These are phyloP conservation scores for Liodrosophila aerea DNA, from an alignment of 2,888 invertebrate genomes.

Conservation along the genomic window DNA sequence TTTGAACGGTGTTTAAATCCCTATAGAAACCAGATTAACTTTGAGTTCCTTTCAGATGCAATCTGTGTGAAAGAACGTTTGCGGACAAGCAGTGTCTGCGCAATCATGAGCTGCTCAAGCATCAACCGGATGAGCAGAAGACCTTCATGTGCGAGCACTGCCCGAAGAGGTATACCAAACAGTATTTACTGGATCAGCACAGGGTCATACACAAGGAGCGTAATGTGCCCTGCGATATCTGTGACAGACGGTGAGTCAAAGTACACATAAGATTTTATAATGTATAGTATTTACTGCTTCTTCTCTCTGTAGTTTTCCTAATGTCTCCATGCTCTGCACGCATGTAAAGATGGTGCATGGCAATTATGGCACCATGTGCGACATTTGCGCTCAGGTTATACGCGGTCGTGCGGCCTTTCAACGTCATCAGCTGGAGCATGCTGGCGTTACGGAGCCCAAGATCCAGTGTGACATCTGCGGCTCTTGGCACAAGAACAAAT, in stretches of 20 bases:
- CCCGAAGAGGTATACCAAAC: constrained; percentile 79
- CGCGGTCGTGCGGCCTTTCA: constrained; percentile 80
- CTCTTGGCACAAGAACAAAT: constrained; percentile 81
- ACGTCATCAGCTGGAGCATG: constrained; percentile 79
- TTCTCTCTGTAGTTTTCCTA: constrained; percentile 70
- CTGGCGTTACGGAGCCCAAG: constrained; percentile 76
- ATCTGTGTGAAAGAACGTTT: constrained; percentile 70
- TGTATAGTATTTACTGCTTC: not conserved
- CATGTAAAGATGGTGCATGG: constrained; percentile 76
- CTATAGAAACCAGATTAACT: not conserved
- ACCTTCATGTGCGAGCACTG: constrained; percentile 79
- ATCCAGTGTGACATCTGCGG: constrained; percentile 81
- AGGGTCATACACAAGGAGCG: constrained; percentile 71
- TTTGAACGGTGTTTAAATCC: accelerated
- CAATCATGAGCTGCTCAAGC: constrained; percentile 80
- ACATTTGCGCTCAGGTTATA: constrained; percentile 81
- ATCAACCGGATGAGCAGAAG: constrained; percentile 80
- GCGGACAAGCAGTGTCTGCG: constrained; percentile 80
- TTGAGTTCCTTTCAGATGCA: constrained; percentile 52
- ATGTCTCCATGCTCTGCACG: constrained; percentile 70
- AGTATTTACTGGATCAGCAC: constrained; percentile 80
- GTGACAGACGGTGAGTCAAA: constrained; percentile 78
- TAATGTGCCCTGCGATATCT: constrained; percentile 75
- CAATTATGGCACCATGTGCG: constrained; percentile 79
- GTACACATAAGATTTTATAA: no score